Evolutionary conservation across 23 tunicate genomes (phyloP), one percentile per base, ranked within the genome.

Genomic region (Styela plicata): DNA sequence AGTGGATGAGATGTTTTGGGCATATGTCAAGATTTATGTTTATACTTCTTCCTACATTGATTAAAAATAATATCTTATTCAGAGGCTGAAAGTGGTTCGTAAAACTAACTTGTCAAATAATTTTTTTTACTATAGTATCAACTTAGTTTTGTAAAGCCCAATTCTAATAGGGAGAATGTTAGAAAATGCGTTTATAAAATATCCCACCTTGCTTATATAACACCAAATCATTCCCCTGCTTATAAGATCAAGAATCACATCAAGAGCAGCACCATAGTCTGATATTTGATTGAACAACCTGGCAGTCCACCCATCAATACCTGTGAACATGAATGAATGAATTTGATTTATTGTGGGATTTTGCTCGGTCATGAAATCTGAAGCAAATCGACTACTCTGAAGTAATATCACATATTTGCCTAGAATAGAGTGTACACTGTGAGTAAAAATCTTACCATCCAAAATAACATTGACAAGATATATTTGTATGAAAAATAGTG

Each of bases 221-320:
- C 89, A 84, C 94, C 94, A 89, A 21, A 84, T 13, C 34, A 89
- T 74, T 26, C 94, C 94, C 73, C 94, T 63, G 26, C 94, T 89
- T 7, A 89, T 66, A 21, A 79, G 29, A 84, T 89, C 94, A 7
- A 80, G 78, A n/a, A 84, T 82, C 32, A 89, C 94, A 89, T 89
- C 94, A 21, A 89, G 81, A 63, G 68, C 73, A 53, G 94, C 94
- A 2, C 94, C 94, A 80, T 64, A 89, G 36, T 73, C 70, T 1
- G 94, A 89, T 25, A 85, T 82, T 73, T 89, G 94, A 30, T 89
- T 70, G 36, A 89, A 33, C 33, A 73, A 78, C 31, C 94, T 71
- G 29, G 94, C 94, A 57, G 88, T 74, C 71, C 82, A 78, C 20
- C 94, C 94, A 89, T 89, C 94, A 0, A 89, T 52, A 63, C 63